Conservation (phyloP, 2,797 vertebrate genomes). For the Hylomyscus alleni region DNA sequence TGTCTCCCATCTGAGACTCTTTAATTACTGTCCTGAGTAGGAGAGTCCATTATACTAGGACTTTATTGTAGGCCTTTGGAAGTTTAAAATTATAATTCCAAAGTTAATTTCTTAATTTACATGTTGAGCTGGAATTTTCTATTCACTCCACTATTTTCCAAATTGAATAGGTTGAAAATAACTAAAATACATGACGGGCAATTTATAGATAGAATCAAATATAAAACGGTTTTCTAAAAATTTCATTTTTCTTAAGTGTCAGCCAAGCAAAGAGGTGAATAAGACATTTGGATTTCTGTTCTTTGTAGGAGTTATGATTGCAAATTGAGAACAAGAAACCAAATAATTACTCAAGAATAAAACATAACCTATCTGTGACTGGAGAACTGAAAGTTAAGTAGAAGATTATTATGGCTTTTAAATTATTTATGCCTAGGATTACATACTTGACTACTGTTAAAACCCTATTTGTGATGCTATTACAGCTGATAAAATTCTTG, state of each 20-base stretch:
- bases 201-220: not conserved
- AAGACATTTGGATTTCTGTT: slow-evolving; percentile 15
- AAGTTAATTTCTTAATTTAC: slow-evolving; percentile 18
- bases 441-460: slow-evolving; percentile 63
- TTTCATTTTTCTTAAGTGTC: not conserved
- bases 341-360: slow-evolving; percentile 30
- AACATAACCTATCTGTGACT: not conserved
- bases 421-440: slow-evolving; percentile 14
- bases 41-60: not conserved
- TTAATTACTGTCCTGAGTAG: not conserved
- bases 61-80: not conserved
- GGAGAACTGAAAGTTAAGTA: not conserved
- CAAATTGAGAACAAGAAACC: slow-evolving; percentile 38
- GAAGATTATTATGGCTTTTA: slow-evolving; percentile 53
- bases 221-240: not conserved
- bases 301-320: not conserved
- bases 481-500: slow-evolving; percentile 69
- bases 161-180: not conserved
- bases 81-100: not conserved
- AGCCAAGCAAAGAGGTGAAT: not conserved
- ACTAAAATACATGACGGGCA: not conserved
- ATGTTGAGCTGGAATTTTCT: not conserved
- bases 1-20: not conserved
- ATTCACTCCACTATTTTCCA: not conserved
- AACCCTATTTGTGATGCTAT: slow-evolving; percentile 64